These are phyloP conservation scores for Enteromius afrohamiltoni DNA, from an alignment of 2,797 vertebrate genomes.

Conservation along the genomic window DNA sequence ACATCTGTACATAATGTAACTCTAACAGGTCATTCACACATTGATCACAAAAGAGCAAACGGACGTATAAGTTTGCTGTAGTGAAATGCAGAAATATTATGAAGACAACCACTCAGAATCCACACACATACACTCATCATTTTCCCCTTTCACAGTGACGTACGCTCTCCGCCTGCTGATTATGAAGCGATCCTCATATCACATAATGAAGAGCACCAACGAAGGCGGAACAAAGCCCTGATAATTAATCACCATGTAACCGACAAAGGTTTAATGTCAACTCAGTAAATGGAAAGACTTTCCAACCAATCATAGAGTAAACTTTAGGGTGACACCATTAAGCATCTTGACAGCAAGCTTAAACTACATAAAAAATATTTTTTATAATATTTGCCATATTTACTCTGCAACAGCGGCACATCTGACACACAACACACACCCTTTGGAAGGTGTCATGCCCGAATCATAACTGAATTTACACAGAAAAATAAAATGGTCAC, in stretches of 20 bases:
- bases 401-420: neutral
- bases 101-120: neutral
- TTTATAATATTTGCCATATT: neutral
- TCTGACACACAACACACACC: neutral
- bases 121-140: constrained; percentile 2
- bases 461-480: neutral
- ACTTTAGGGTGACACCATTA: constrained; percentile 23
- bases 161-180: constrained; percentile 16
- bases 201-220: constrained; percentile 30
- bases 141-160: constrained; percentile 26
- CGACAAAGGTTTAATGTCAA: constrained; percentile 35
- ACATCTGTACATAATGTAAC: neutral
- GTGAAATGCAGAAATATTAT: constrained; percentile 5
- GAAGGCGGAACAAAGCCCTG: constrained; percentile 40
- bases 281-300: constrained; percentile 36
- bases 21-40: neutral
- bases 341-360: constrained; percentile 8
- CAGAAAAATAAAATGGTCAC: neutral
- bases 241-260: constrained; percentile 38
- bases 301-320: constrained; percentile 18
- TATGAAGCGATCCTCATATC: constrained; percentile 32
- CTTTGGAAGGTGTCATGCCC: neutral
- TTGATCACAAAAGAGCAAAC: constrained; percentile 35
- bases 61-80: neutral
- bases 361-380: no score